Conservation (phyloP, 2,888 invertebrate genomes). For the Anoplius nigerrimus region DNA sequence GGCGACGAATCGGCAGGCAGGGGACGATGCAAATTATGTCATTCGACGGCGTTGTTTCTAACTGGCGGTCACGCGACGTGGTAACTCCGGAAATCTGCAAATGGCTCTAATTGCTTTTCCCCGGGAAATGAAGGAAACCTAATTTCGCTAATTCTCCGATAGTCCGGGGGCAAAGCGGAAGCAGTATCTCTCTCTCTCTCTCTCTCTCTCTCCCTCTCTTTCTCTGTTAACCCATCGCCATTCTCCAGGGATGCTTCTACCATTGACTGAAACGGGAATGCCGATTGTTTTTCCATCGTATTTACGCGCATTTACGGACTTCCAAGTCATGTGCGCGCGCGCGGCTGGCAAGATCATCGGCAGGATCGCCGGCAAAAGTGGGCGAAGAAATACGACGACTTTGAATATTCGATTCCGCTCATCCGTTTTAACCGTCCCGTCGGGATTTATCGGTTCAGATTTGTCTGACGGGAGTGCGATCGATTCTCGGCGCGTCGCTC, state of each 20-base stretch:
- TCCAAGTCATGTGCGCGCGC: too few relatives aligned
- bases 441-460: too few relatives aligned
- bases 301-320: too few relatives aligned
- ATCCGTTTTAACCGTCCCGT: too few relatives aligned
- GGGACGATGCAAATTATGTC: constrained; percentile 45
- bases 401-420: not conserved
- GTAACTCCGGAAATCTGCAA: constrained; percentile 61
- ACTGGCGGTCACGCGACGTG: constrained; percentile 50
- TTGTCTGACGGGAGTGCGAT: too few relatives aligned
- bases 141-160: constrained; percentile 59
- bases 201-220: not conserved
- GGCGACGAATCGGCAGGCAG: constrained; percentile 34
- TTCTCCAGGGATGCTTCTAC: constrained; percentile 7
- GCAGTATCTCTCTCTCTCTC: not conserved
- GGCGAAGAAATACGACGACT: too few relatives aligned
- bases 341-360: too few relatives aligned
- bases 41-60: constrained; percentile 51
- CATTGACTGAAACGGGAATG: not conserved
- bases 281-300: not conserved
- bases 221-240: constrained; percentile 3
- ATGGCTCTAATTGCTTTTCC: constrained; percentile 59
- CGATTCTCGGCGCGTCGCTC: too few relatives aligned
- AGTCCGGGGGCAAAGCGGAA: constrained; percentile 14
- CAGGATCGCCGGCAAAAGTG: too few relatives aligned
- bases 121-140: constrained; percentile 52